Evolutionary conservation across 53 echinoderm and acorn worm species (phyloP), one percentile per base, ranked within the genome.

Genomic region (Apostichopus leukothele): DNA sequence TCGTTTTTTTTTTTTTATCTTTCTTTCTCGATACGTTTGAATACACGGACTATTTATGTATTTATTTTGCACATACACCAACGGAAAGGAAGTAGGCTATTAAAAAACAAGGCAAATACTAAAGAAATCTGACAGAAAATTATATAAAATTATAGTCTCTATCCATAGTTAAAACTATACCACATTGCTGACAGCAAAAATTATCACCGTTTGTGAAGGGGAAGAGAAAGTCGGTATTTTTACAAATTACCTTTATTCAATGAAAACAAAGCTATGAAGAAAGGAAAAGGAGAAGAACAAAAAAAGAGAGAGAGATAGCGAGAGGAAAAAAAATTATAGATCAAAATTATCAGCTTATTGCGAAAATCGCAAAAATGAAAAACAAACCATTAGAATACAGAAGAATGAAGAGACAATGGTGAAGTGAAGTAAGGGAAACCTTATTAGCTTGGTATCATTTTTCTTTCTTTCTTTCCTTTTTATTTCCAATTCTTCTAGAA

Each of bases 351-450:
- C 20, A 19, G 71, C 71, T 71, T 71, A 71, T 71, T 71, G 71
- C 20, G 20, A 71, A 71, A 71, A n/a, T 16, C 6, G 6, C 13
- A 71, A 71, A 19, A 71, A 71, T n/a, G 71, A 71, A 71, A 71
- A 71, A 71, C 13, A 71, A 71, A 68, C 16, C 19, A 18, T 68
- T 12, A 68, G 68, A 68, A 68, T 12, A 68, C 68, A 68, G 68
- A 68, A 68, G 68, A 68, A 68, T 68, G 68, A 68, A 68, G 68
- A 68, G 68, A 68, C 68, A 68, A 68, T n/a, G 68, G 68, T 68
- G 68, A 68, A 68, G 68, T 68, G 68, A 68, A 68, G 57, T 57
- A 57, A 57, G 68, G 68, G 68, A 68, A 10, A 68, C 68, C 19
- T 68, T 68, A 10, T 57, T 57, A 57, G 57, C 57, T 9, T 57